Conservation (phyloP, 2,888 invertebrate species). For the Dicyrtoma fusca region DNA sequence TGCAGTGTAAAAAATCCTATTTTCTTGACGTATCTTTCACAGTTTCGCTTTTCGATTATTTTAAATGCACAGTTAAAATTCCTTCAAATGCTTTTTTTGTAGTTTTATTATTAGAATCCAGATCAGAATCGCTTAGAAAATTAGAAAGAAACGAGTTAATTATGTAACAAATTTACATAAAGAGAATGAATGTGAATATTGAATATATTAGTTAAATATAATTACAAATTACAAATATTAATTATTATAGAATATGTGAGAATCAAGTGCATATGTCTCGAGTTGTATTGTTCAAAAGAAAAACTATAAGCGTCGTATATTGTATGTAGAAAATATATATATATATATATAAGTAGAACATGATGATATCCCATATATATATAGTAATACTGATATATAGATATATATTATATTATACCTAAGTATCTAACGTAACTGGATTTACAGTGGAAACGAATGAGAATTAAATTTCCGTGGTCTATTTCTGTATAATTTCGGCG, state of each 20-base stretch:
- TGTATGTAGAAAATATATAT: background rate
- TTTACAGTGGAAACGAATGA: constrained; percentile 41
- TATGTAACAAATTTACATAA: too few species aligned
- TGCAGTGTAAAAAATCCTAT: too few species aligned
- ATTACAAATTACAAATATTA: constrained; percentile 7
- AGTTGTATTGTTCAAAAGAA: background rate
- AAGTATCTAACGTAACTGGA: constrained; percentile 36
- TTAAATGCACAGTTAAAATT: too few species aligned
- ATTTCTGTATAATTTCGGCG: constrained; percentile 29
- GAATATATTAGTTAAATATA: too few species aligned
- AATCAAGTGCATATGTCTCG: background rate
- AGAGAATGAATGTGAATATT: too few species aligned
- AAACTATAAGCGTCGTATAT: background rate
- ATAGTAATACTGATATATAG: background rate
- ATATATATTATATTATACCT: constrained; percentile 20
- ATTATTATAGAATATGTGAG: background rate
- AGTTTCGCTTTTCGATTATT: too few species aligned
- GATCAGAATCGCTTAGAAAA: too few species aligned
- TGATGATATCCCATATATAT: background rate
- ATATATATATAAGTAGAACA: background rate
- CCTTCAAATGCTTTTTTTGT: too few species aligned
- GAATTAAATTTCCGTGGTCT: constrained; percentile 41
- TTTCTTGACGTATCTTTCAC: too few species aligned
- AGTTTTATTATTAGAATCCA: too few species aligned
- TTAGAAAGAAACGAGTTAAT: too few species aligned